Evolutionary conservation across 2,888 invertebrate species (phyloP).

Genomic region (Poecilus cupreus): DNA sequence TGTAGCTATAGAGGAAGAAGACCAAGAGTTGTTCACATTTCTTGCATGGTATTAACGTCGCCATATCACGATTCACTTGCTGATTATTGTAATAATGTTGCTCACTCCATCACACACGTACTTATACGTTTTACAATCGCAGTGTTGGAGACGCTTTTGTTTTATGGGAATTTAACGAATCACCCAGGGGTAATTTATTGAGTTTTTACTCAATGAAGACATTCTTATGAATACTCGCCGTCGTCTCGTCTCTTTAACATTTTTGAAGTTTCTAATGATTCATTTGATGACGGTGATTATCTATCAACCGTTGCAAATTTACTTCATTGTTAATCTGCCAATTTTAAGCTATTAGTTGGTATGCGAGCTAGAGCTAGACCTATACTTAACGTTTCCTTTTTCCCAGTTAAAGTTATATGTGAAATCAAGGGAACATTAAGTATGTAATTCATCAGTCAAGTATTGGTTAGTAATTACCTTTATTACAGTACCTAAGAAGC

Average conservation of each 20-base stretch:
- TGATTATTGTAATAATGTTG: conserved; percentile 43
- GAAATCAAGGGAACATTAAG: too few species aligned
- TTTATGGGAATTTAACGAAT: too few species aligned
- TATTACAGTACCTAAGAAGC: too few species aligned
- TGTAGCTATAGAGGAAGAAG: background rate
- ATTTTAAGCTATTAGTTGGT: too few species aligned
- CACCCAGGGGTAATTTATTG: background rate
- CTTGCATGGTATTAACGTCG: conserved; percentile 37
- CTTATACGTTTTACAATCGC: background rate
- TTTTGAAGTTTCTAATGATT: background rate
- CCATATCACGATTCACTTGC: conserved; percentile 51
- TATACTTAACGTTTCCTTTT: too few species aligned
- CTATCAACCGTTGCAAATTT: background rate
- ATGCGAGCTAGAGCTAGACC: too few species aligned
- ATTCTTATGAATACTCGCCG: background rate
- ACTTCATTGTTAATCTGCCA: too few species aligned
- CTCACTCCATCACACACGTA: background rate
- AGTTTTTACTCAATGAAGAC: background rate
- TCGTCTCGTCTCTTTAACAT: too few species aligned
- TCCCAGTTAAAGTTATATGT: too few species aligned
- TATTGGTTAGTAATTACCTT: too few species aligned
- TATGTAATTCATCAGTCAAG: too few species aligned
- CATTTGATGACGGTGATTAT: background rate
- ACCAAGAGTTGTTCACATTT: background rate
- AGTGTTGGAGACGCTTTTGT: background rate